Conservation (phyloP, 2,888 invertebrate species). For the Platypus cylindrus region DNA sequence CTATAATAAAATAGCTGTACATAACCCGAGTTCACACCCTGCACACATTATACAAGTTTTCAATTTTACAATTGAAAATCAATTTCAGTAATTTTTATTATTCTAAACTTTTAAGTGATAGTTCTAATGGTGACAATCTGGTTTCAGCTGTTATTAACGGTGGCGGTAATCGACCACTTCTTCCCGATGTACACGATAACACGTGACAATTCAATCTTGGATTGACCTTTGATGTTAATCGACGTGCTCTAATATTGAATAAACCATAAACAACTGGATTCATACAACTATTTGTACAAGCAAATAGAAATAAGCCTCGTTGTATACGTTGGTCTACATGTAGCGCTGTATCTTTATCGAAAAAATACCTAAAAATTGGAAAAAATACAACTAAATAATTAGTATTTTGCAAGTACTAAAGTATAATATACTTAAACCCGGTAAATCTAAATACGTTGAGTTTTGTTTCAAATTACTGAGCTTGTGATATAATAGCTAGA, state of each 20-base stretch:
- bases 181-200: too few species aligned
- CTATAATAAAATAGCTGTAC: too few species aligned
- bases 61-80: too few species aligned
- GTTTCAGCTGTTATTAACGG: slow-evolving; percentile 24
- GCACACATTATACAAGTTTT: too few species aligned
- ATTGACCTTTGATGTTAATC: slow-evolving; percentile 31
- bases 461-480: too few species aligned
- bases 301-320: slow-evolving; percentile 81
- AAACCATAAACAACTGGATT: slow-evolving; percentile 92
- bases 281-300: slow-evolving; percentile 91
- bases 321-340: slow-evolving; percentile 66
- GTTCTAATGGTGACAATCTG: slow-evolving; percentile 26
- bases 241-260: slow-evolving; percentile 59
- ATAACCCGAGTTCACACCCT: too few species aligned
- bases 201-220: slow-evolving; percentile 29
- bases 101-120: slow-evolving; percentile 27
- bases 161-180: slow-evolving; percentile 7
- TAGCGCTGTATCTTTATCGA: slow-evolving; percentile 57
- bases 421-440: too few species aligned
- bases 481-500: too few species aligned
- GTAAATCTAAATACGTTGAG: too few species aligned
- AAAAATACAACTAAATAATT: too few species aligned
- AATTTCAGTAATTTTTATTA: slow-evolving; percentile 12
- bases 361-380: slow-evolving; percentile 65
- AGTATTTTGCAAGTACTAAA: too few species aligned